Conservation (phyloP, 1,140 invertebrate genomes). For the Drosophila arawakana region DNA sequence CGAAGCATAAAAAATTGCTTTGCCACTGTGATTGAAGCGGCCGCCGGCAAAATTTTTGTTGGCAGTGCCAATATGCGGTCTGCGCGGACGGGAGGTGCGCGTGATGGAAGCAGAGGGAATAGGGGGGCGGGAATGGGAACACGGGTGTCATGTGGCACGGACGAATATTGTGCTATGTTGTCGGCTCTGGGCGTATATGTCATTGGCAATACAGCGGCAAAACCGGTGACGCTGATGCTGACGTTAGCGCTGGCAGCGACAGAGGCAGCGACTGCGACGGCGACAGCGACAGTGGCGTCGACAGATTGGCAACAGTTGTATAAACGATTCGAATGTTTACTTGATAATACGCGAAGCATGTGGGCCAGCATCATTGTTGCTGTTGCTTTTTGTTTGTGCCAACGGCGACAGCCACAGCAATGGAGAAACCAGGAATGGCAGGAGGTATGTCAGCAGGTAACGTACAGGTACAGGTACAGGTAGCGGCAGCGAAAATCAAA, state of each 20-base stretch:
- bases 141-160: slow-evolving; percentile 8
- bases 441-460: background rate
- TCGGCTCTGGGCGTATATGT: slow-evolving; percentile 57
- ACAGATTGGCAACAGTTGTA: slow-evolving; percentile 78
- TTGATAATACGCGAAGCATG: slow-evolving; percentile 60
- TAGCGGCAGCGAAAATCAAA: slow-evolving; percentile 51
- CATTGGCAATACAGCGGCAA: slow-evolving; percentile 56
- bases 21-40: slow-evolving; percentile 63
- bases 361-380: slow-evolving; percentile 3
- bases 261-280: background rate
- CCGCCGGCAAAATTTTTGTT: slow-evolving; percentile 28
- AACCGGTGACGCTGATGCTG: slow-evolving; percentile 5
- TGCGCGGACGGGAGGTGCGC: background rate
- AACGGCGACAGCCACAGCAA: background rate
- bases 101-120: too few species aligned
- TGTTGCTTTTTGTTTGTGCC: slow-evolving; percentile 1
- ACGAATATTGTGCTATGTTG: slow-evolving; percentile 19
- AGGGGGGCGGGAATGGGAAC: background rate
- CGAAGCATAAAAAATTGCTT: slow-evolving; percentile 67
- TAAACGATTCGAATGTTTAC: slow-evolving; percentile 75
- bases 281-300: slow-evolving; percentile 4
- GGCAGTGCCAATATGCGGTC: slow-evolving; percentile 9
- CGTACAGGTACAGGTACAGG: background rate
- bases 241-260: slow-evolving; percentile 15
- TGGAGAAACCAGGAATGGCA: background rate